Conservation (phyloP, 1,140 invertebrate genomes). For the Zaprionus africanus region DNA sequence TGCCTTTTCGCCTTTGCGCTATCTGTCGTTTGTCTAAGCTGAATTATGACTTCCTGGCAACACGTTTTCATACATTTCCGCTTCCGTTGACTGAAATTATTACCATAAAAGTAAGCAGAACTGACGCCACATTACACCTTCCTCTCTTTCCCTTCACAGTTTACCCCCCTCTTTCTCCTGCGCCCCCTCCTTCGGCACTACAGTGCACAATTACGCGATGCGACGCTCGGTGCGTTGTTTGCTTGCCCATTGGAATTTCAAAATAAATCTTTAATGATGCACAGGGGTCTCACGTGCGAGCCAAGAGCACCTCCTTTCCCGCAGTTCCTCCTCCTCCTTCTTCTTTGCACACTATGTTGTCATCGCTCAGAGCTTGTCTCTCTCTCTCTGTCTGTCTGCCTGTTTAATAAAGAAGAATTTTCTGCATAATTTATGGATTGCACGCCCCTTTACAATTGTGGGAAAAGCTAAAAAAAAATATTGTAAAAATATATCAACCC, state of each 20-base stretch:
- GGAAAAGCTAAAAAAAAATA: slow-evolving; percentile 23
- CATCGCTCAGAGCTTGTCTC: slow-evolving; percentile 25
- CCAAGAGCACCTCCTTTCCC: not conserved
- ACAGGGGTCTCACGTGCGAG: slow-evolving; percentile 54
- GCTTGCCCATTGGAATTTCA: slow-evolving; percentile 56
- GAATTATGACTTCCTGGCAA: slow-evolving; percentile 81
- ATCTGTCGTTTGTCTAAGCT: slow-evolving; percentile 76
- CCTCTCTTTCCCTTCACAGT: not conserved
- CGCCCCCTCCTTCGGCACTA: not conserved
- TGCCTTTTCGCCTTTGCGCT: slow-evolving; percentile 11
- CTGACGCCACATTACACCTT: slow-evolving; percentile 31
- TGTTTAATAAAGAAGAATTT: slow-evolving; percentile 44
- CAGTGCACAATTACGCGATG: slow-evolving; percentile 67
- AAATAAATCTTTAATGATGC: slow-evolving; percentile 79
- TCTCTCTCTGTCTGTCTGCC: slow-evolving; percentile 49
- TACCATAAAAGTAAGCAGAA: slow-evolving; percentile 75
- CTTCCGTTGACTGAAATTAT: slow-evolving; percentile 79
- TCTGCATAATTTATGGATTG: slow-evolving; percentile 61
- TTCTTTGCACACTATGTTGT: slow-evolving; percentile 13
- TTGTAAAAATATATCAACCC: not conserved
- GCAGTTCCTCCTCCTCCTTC: not conserved
- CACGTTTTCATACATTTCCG: slow-evolving; percentile 81
- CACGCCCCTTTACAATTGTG: not conserved
- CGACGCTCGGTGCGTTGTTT: slow-evolving; percentile 33
- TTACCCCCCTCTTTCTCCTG: not conserved